These are phyloP conservation scores for Bombus balteatus DNA, from an alignment of 1,140 invertebrate species.

Conservation along the genomic window DNA sequence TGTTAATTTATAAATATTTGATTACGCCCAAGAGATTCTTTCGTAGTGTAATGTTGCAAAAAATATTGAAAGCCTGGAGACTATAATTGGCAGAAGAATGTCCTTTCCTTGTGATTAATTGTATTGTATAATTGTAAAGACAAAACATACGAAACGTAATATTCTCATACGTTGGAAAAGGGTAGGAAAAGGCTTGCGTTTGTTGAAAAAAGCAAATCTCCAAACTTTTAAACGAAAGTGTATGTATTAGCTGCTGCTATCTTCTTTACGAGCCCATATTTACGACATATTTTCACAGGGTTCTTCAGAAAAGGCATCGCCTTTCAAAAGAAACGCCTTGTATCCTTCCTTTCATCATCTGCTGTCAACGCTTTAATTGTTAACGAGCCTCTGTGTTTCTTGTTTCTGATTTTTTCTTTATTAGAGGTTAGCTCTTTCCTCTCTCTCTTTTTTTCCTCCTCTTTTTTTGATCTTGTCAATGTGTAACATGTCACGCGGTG, in stretches of 20 bases:
- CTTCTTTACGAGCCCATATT: slow-evolving; percentile 62
- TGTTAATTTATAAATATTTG: no score
- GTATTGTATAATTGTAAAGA: no score
- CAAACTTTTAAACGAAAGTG: no score
- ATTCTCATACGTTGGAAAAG: slow-evolving; percentile 24
- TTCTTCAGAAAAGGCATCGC: slow-evolving; percentile 41
- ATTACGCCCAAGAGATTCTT: no score
- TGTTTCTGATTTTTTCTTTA: neutral
- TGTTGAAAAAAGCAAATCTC: no score
- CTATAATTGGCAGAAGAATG: no score
- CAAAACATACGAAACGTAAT: neutral
- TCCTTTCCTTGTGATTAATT: no score
- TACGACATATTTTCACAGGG: slow-evolving; percentile 48
- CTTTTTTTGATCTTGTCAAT: neutral
- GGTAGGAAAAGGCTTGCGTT: neutral
- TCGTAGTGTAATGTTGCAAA: no score
- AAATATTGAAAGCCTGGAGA: no score
- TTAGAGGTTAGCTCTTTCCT: neutral
- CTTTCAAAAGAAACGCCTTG: neutral
- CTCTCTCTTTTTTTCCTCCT: no score
- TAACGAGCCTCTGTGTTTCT: slow-evolving; percentile 13
- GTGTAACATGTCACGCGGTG: neutral
- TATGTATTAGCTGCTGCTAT: slow-evolving; percentile 28
- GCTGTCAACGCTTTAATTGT: slow-evolving; percentile 39
- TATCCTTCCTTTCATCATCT: neutral